Evolutionary conservation across 2,888 invertebrate species (phyloP), one percentile per base, ranked within the genome.

Genomic region (Lingula anatina): DNA sequence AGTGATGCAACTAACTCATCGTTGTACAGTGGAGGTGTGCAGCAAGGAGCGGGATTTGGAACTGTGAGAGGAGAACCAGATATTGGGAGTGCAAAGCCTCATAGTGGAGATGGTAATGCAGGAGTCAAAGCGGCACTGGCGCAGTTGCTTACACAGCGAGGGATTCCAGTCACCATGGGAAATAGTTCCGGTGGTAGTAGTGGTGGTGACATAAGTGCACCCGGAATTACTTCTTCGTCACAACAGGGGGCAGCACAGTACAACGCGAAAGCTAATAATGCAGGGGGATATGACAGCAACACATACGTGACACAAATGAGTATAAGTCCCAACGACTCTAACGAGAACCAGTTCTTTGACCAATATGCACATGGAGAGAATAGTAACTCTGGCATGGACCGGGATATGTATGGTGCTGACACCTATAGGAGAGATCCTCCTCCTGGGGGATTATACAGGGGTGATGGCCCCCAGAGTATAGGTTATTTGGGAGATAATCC

Each of bases 51-150:
- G n/a, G n/a, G n/a, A n/a, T n/a, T n/a, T n/a, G n/a, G n/a, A n/a
- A n/a, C n/a, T n/a, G n/a, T n/a, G n/a, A n/a, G n/a, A n/a, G n/a
- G n/a, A n/a, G n/a, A n/a, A n/a, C n/a, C n/a, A n/a, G n/a, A n/a
- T n/a, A n/a, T n/a, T n/a, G 9, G 9, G 9, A 31, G 31, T 15
- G 9, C 9, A 15, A 9, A 9, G 31, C 9, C 15, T 31, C 9
- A 12, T 9, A 31, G 31, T 31, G 9, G 9, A 31, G 31, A 12
- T 31, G 31, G 31, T 31, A 27, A 47, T 58, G 59, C 76, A 31
- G 80, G 80, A 28, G 79, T 81, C 36, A 79, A 80, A 49, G 77
- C 76, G 35, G 80, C 81, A 7, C 66, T 82, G 43, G 79, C 80
- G 38, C 78, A 80, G 50, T 70, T 82, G 53, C 74, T 82, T 66